phyloP scores from a whole-genome alignment of 2,797 vertebrate genomes.

The Lemur catta region DNA sequence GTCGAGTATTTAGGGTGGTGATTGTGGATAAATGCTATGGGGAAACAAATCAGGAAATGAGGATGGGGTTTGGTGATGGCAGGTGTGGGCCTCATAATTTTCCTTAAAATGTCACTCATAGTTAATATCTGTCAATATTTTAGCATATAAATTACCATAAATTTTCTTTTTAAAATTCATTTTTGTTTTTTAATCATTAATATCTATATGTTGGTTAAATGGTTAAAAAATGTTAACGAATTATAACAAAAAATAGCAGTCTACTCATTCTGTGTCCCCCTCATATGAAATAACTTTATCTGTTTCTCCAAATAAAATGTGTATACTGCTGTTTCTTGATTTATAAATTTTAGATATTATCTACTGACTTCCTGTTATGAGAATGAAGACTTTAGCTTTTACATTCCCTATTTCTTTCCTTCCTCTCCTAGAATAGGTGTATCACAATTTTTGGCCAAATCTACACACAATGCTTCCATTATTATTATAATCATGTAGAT shows the following conservation, averaged over 20 bases:
- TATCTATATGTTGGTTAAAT: not conserved
- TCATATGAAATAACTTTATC: not conserved
- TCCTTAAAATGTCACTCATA: not conserved
- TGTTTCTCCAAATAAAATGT: not conserved
- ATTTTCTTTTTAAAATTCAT: not conserved
- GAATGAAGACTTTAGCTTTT: not conserved
- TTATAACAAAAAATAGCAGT: not conserved
- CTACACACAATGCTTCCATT: not conserved
- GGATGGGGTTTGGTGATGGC: not conserved
- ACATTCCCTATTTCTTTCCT: not conserved
- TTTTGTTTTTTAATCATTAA: not conserved
- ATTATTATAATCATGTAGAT: not conserved
- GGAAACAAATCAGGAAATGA: not conserved
- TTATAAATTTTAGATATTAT: not conserved
- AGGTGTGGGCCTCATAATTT: not conserved
- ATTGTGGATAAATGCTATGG: not conserved
- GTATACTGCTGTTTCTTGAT: not conserved
- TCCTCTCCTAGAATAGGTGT: not conserved
- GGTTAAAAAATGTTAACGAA: not conserved
- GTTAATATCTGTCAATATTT: not conserved
- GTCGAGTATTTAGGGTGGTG: not conserved
- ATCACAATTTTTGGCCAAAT: not conserved
- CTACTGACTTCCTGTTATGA: not conserved
- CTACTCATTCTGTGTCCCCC: not conserved
- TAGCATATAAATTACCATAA: not conserved